Evolutionary conservation across 2,888 invertebrate genomes (phyloP).

Genomic region (Auanema sp.): DNA sequence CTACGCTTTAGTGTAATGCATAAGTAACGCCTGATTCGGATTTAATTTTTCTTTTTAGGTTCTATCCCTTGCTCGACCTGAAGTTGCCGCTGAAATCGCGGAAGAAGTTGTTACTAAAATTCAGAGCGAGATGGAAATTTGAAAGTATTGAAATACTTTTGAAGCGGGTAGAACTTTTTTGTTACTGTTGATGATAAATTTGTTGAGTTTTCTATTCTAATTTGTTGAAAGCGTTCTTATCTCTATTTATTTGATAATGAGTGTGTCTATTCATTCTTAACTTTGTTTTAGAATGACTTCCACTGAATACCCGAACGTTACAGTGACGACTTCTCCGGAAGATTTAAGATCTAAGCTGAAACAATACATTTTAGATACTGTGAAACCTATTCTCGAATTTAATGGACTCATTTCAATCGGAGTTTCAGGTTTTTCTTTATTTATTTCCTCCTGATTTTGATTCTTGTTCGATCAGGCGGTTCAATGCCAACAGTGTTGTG

Average conservation of each 20-base stretch:
- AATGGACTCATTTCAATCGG: conserved; percentile 37
- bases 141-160: neutral
- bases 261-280: neutral
- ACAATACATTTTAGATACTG: conserved; percentile 20
- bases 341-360: conserved; percentile 12
- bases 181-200: neutral
- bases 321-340: conserved; percentile 9
- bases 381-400: conserved; percentile 21
- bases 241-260: neutral
- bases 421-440: conserved; percentile 18
- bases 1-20: conserved; percentile 14
- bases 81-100: conserved; percentile 43
- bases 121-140: conserved; percentile 21
- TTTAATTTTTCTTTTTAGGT: conserved; percentile 20
- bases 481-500: conserved; percentile 51
- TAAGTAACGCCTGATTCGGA: neutral
- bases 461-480: conserved; percentile 36
- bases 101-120: conserved; percentile 26
- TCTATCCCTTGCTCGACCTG: conserved; percentile 35
- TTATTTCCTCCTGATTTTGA: neutral
- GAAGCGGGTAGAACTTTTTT: conserved; percentile 2
- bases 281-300: conserved; percentile 11
- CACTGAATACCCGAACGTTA: neutral
- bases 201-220: neutral
- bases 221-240: conserved; percentile 3